These are phyloP conservation scores for Odontamblyopus rebecca DNA, from an alignment of 2,797 vertebrate species.

Conservation along the genomic window DNA sequence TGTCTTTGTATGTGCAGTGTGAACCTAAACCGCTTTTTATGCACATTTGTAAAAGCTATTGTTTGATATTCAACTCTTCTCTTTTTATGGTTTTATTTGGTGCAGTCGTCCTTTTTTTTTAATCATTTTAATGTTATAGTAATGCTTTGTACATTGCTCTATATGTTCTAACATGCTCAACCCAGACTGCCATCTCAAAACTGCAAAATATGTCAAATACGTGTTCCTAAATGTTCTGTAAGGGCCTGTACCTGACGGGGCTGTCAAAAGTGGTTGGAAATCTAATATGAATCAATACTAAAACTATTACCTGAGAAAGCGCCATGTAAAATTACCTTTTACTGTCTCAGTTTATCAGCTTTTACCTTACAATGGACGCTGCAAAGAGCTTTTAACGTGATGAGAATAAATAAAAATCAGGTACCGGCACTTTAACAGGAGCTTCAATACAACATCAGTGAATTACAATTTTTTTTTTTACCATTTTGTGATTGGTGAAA, in stretches of 20 bases:
- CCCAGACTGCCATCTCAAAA: neutral
- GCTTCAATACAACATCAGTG: too few species aligned
- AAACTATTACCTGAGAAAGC: too few species aligned
- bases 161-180: slow-evolving; percentile 20
- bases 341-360: too few species aligned
- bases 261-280: too few species aligned
- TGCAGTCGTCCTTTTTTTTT: slow-evolving; percentile 38
- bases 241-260: too few species aligned
- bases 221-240: neutral
- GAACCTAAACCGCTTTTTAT: slow-evolving; percentile 50
- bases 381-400: too few species aligned
- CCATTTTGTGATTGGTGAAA: neutral
- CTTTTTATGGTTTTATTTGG: slow-evolving; percentile 52
- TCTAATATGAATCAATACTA: too few species aligned
- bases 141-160: slow-evolving; percentile 66
- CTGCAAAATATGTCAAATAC: too few species aligned
- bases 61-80: slow-evolving; percentile 59
- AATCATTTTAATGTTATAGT: slow-evolving; percentile 51
- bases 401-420: too few species aligned
- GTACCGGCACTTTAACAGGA: too few species aligned
- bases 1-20: slow-evolving; percentile 47
- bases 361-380: too few species aligned
- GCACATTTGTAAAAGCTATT: slow-evolving; percentile 63
- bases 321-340: too few species aligned
- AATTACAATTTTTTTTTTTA: neutral